These are phyloP conservation scores for Calliphora vicina DNA, from an alignment of 1,140 invertebrate genomes.

Conservation along the genomic window DNA sequence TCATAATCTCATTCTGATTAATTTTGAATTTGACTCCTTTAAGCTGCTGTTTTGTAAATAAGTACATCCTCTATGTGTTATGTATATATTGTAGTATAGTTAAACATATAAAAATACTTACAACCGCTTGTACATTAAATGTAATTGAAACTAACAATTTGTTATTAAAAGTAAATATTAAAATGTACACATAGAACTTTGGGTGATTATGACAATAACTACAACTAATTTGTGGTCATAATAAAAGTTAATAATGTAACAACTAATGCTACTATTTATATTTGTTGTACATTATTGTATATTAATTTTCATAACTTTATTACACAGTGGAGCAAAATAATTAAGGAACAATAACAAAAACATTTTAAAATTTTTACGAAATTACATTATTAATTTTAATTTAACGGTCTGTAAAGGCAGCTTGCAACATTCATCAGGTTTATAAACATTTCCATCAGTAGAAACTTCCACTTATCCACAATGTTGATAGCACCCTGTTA, in stretches of 20 bases:
- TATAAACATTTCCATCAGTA: no score
- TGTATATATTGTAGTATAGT: not conserved
- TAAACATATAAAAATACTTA: not conserved
- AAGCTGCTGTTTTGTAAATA: not conserved
- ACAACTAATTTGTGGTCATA: conserved; percentile 64
- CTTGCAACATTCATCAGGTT: no score
- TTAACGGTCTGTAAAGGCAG: no score
- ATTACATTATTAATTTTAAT: no score
- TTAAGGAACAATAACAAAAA: no score
- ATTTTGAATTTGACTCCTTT: not conserved
- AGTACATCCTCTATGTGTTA: not conserved
- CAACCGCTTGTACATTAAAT: not conserved
- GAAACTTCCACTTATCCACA: no score
- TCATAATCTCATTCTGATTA: no score
- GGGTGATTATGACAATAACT: conserved; percentile 27
- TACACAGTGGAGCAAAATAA: not conserved
- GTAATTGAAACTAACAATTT: conserved; percentile 23
- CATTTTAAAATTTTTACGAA: no score
- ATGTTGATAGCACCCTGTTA: no score
- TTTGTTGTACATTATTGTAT: not conserved
- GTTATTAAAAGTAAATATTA: not conserved
- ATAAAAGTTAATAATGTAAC: conserved; percentile 60
- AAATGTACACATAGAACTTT: not conserved
- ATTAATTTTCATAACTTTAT: not conserved
- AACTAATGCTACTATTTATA: conserved; percentile 27